Evolutionary conservation across 2,888 invertebrate genomes (phyloP), one percentile per base, ranked within the genome.

Genomic region (Megastigmus dorsalis): DNA sequence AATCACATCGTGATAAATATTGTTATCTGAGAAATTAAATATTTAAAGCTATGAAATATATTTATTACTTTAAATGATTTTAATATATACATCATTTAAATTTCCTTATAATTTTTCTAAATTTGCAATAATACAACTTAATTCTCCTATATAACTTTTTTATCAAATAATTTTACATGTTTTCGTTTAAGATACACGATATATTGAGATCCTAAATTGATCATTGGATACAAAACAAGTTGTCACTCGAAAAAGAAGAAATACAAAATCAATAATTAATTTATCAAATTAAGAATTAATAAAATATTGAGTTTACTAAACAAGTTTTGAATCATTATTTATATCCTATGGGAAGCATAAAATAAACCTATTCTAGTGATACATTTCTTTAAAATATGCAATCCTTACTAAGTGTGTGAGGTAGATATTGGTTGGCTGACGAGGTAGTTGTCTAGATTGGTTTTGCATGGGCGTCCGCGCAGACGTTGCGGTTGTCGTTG

Each of bases 391-490:
- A 54, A 10, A 43, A 38, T 43, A 43, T 36, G 18, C 30, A 26
- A 54, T 9, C 79, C 80, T 80, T 74, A 87, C 88, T 83, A 85
- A 83, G 81, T 87, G 87, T 85, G 79, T 85, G 88, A 86, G 86
- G 87, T 87, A 85, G 87, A 84, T 84, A 88, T 85, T 86, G 85
- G 85, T 85, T 84, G 84, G 79, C 83, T 84, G 87, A 78, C 86
- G 87, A 86, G 86, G 86, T 86, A 86, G 83, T 84, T 84, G 86
- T 85, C 86, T 84, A 78, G 86, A 82, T 84, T 85, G 88, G 76
- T 83, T 88, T 84, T 86, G 86, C 70, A 86, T 83, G 78, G 86
- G 84, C 71, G 84, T 84, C 71, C 87, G 88, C 71, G 87, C 81
- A 63, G 87, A 84, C 65, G 84, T 82, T 72, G 88, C 81, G 73